Percentiles rank a stretch among this genome's conserved stretches.
These are phyloP conservation scores for Dryadula phaetusa DNA, from an alignment of 2,888 invertebrate genomes.

Conservation along the genomic window DNA sequence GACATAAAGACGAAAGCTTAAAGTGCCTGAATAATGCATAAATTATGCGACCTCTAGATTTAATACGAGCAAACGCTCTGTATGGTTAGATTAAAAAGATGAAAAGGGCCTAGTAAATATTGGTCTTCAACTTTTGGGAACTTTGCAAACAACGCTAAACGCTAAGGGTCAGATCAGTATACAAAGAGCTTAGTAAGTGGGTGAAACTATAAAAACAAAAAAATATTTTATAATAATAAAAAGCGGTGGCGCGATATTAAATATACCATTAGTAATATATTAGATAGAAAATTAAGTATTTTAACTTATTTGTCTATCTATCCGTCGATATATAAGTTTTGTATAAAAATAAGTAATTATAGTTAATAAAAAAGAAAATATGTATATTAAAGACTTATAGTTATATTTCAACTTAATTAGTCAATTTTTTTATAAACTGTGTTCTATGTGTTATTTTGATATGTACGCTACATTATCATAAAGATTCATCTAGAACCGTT, in stretches of 20 bases:
- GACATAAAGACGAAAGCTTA: slow-evolving; percentile 2
- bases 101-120: slow-evolving; percentile 50
- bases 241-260: neutral
- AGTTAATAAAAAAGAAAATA: too few relatives aligned
- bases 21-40: slow-evolving; percentile 11
- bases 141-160: slow-evolving; percentile 37
- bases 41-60: slow-evolving; percentile 18
- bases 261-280: neutral
- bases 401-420: too few relatives aligned
- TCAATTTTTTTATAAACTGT: too few relatives aligned
- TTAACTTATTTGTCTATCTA: too few relatives aligned
- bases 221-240: neutral
- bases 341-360: too few relatives aligned
- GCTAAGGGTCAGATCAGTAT: slow-evolving; percentile 37
- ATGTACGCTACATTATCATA: too few relatives aligned
- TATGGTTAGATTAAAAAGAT: slow-evolving; percentile 59
- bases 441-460: too few relatives aligned
- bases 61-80: slow-evolving; percentile 17
- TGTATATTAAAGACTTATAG: too few relatives aligned
- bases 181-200: slow-evolving; percentile 31
- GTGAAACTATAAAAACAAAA: slow-evolving; percentile 19
- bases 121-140: slow-evolving; percentile 35
- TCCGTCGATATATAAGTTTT: too few relatives aligned
- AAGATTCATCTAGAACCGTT: too few relatives aligned
- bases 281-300: too few relatives aligned